phyloP scores from a whole-genome alignment of 2,888 invertebrate species.

The Plutella xylostella region DNA sequence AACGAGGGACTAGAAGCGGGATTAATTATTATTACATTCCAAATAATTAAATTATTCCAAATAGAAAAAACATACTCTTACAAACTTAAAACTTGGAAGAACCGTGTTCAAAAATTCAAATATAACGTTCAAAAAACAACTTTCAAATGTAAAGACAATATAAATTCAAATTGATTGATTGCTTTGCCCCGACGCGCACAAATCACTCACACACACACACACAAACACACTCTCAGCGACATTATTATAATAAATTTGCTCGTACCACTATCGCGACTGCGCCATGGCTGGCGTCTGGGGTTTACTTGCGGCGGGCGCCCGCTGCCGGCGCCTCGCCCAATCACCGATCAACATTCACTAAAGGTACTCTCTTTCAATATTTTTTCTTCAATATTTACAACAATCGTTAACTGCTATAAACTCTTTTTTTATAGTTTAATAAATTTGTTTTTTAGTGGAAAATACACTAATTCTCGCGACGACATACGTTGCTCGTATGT shows the following conservation, averaged over 20 bases:
- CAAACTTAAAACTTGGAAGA: background rate
- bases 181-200: background rate
- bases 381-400: constrained; percentile 38
- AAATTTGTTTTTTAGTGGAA: too few species aligned
- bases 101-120: background rate
- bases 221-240: constrained; percentile 17
- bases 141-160: background rate
- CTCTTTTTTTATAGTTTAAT: constrained; percentile 21
- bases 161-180: background rate
- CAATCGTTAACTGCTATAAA: constrained; percentile 34
- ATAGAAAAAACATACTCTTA: too few species aligned
- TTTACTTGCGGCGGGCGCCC: constrained; percentile 25
- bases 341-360: constrained; percentile 9
- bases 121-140: background rate
- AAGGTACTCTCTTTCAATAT: constrained; percentile 18
- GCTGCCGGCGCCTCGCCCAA: background rate
- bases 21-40: too few species aligned
- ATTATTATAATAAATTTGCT: constrained; percentile 22
- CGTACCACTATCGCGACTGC: too few species aligned
- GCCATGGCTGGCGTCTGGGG: constrained; percentile 44
- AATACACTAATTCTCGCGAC: constrained; percentile 23
- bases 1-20: constrained; percentile 45
- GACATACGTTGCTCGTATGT: constrained; percentile 12
- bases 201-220: constrained; percentile 9
- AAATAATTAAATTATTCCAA: too few species aligned